Conservation (phyloP, 2,797 vertebrate species). For the Falco rusticolus region DNA sequence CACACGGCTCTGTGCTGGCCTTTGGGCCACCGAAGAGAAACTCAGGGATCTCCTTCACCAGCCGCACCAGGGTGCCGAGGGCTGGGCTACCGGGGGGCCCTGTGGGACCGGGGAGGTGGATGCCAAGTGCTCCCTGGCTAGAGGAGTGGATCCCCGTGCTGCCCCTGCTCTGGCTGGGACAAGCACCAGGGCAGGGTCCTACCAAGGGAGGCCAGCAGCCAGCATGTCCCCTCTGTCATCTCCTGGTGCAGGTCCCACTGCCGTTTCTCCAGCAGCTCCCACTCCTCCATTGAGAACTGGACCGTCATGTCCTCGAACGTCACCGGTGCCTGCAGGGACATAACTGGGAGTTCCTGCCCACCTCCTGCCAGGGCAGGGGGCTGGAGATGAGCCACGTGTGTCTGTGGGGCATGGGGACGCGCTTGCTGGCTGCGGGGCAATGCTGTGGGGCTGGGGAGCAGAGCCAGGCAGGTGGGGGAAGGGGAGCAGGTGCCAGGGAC, state of each 20-base stretch:
- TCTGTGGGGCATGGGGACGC: background rate
- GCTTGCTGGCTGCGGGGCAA: background rate
- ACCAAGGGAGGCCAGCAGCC: background rate
- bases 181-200: background rate
- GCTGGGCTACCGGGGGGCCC: background rate
- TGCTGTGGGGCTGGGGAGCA: background rate
- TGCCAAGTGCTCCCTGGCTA: rapidly evolving
- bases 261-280: no score
- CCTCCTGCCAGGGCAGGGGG: background rate
- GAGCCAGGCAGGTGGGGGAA: background rate
- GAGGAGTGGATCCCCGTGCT: background rate
- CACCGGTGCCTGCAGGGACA: background rate
- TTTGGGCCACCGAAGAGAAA: background rate
- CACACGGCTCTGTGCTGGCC: rapidly evolving
- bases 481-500: no score
- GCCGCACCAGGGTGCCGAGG: background rate
- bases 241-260: slow-evolving; percentile 45
- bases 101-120: background rate
- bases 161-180: background rate
- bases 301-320: no score
- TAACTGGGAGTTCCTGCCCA: background rate
- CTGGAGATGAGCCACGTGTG: background rate
- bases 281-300: no score
- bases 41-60: background rate
- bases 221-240: background rate